phyloP scores from a whole-genome alignment of 2,797 vertebrate species.

The Megalops cyprinoides region DNA sequence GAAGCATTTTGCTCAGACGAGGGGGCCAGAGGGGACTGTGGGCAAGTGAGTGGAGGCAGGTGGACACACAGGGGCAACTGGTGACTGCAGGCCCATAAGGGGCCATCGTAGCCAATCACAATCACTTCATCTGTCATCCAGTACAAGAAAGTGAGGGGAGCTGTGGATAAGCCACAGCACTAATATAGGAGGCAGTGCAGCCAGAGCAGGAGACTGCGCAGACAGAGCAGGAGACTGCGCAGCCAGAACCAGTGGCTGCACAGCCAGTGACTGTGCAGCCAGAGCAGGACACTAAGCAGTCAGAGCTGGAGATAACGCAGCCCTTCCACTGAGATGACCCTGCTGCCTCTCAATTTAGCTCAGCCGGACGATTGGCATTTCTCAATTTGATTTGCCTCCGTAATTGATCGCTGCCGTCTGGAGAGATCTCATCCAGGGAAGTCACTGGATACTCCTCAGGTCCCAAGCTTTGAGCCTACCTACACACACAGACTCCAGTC shows the following conservation, averaged over 20 bases:
- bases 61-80: background rate
- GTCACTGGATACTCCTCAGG: slow-evolving; percentile 38
- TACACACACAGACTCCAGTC: slow-evolving; percentile 50
- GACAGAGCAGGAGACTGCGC: no score
- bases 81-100: background rate
- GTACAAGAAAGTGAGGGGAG: background rate
- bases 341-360: slow-evolving; percentile 30
- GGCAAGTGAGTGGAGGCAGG: background rate
- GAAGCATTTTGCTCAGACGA: background rate
- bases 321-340: no score
- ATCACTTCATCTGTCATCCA: slow-evolving; percentile 38
- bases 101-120: slow-evolving; percentile 24
- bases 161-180: background rate
- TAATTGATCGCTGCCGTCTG: slow-evolving; percentile 32
- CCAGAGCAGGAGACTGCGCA: background rate
- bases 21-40: background rate
- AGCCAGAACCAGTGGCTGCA: no score
- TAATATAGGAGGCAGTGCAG: background rate
- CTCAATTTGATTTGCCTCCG: slow-evolving; percentile 42
- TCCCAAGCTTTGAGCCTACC: slow-evolving; percentile 48
- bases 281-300: background rate
- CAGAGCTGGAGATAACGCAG: no score
- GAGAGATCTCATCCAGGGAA: slow-evolving; percentile 54
- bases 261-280: no score
- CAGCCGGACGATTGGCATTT: slow-evolving; percentile 52